These are phyloP conservation scores for Hypercompe scribonia DNA, from an alignment of 2,888 invertebrate species.

Conservation along the genomic window DNA sequence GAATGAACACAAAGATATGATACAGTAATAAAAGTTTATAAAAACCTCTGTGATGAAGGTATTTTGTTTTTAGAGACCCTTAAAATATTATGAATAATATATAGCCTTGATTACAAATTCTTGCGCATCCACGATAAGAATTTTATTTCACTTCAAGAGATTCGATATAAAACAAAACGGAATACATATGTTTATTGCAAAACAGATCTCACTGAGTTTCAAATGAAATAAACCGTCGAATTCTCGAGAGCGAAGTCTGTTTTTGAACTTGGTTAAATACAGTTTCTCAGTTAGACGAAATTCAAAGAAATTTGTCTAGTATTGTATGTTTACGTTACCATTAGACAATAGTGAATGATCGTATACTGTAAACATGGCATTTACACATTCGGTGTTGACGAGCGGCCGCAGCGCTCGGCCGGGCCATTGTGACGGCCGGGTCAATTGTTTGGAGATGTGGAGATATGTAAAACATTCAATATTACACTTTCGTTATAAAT, in stretches of 20 bases:
- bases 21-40: neutral
- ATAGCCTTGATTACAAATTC: no score
- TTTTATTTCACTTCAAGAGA: no score
- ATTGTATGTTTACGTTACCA: constrained; percentile 42
- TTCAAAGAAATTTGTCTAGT: constrained; percentile 12
- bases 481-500: constrained; percentile 28
- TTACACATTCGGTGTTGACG: constrained; percentile 29
- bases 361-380: constrained; percentile 36
- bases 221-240: neutral
- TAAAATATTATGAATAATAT: neutral
- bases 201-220: neutral
- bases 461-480: constrained; percentile 37
- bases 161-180: no score
- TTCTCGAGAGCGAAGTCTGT: neutral
- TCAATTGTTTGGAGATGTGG: constrained; percentile 38
- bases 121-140: no score
- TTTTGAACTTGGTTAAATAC: neutral
- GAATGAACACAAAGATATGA: no score
- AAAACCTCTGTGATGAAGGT: neutral
- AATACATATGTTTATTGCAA: no score
- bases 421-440: constrained; percentile 42
- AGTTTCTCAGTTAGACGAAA: neutral
- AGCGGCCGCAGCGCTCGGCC: constrained; percentile 6
- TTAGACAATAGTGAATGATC: constrained; percentile 50
- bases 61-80: neutral